Evolutionary conservation across 2,797 vertebrate species (phyloP).

Genomic region (Lagocephalus sceleratus): DNA sequence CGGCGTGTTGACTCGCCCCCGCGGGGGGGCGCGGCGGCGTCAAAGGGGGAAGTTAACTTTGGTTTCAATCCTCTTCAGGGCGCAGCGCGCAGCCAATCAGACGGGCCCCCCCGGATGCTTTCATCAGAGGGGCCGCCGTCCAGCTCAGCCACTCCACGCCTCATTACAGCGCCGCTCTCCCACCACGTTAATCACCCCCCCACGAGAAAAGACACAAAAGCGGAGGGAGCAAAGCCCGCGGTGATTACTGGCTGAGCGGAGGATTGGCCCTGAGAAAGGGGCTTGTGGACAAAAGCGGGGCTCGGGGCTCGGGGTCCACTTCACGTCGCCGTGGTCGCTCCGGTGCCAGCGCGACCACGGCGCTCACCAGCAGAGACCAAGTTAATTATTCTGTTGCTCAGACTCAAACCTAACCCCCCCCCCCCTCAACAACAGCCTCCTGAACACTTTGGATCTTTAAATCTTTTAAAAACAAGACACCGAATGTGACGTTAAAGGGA

Average conservation of each 20-base stretch:
- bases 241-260: slow-evolving; percentile 42
- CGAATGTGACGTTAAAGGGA: too few relatives aligned
- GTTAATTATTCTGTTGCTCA: background rate
- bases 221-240: slow-evolving; percentile 36
- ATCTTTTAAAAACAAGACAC: too few relatives aligned
- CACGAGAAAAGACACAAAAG: slow-evolving; percentile 33
- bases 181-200: slow-evolving; percentile 45
- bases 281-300: slow-evolving; percentile 48
- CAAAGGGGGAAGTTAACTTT: slow-evolving; percentile 75
- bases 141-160: slow-evolving; percentile 51
- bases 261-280: slow-evolving; percentile 42
- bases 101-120: slow-evolving; percentile 43
- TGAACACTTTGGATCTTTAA: background rate
- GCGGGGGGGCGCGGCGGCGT: slow-evolving; percentile 52
- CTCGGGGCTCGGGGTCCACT: slow-evolving; percentile 33
- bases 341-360: too few relatives aligned
- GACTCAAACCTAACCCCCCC: background rate
- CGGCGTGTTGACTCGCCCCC: slow-evolving; percentile 56
- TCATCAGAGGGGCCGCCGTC: slow-evolving; percentile 53
- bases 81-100: slow-evolving; percentile 57
- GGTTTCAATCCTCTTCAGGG: slow-evolving; percentile 61
- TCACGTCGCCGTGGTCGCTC: slow-evolving; percentile 33
- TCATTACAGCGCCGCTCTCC: slow-evolving; percentile 55
- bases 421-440: background rate
- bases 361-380: too few relatives aligned